Conservation (phyloP, 2,888 invertebrate species). For the Sminthurinus aureus region DNA sequence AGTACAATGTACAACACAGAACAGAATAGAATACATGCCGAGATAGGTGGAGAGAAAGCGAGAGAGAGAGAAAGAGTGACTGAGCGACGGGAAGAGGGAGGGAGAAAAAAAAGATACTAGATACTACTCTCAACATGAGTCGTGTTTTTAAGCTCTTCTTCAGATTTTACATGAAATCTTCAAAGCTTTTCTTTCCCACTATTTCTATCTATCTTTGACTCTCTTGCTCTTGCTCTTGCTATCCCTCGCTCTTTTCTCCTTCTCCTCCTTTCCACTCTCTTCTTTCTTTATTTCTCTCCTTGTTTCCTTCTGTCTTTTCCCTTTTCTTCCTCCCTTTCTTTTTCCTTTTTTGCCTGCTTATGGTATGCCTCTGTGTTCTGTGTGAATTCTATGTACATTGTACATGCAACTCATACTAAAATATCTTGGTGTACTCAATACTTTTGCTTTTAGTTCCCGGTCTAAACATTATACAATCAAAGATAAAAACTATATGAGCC, state of each 20-base stretch:
- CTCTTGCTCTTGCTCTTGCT: background rate
- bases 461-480: background rate
- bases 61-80: background rate
- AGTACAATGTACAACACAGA: too few species aligned
- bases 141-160: constrained; percentile 38
- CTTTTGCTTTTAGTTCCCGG: too few species aligned
- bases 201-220: background rate
- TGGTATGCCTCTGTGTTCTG: background rate
- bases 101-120: background rate
- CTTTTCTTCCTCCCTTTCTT: too few species aligned
- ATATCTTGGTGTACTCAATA: too few species aligned
- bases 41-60: background rate
- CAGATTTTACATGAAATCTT: constrained; percentile 30
- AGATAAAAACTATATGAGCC: background rate
- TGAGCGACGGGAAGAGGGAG: background rate
- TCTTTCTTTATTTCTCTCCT: background rate
- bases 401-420: too few species aligned
- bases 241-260: background rate
- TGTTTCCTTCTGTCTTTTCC: background rate
- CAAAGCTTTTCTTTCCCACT: constrained; percentile 8
- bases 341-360: too few species aligned
- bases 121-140: constrained; percentile 31
- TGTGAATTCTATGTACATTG: too few species aligned
- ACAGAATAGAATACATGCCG: too few species aligned
- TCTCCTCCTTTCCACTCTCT: background rate